phyloP scores from a whole-genome alignment of 2,113 vertebrate species.

The Fregetta grallaria region DNA sequence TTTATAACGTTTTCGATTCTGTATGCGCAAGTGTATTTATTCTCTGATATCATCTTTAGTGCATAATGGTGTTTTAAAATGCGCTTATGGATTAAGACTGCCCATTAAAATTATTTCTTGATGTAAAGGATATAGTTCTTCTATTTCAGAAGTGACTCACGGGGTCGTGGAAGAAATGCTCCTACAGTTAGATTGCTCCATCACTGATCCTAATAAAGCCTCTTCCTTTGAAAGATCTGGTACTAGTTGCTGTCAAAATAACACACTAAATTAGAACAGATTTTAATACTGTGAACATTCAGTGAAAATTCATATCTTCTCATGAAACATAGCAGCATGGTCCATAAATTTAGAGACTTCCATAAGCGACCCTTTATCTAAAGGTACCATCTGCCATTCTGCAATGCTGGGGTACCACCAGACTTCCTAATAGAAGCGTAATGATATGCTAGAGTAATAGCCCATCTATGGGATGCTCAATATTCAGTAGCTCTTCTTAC shows the following conservation, averaged over 20 bases:
- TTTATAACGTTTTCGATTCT: background rate
- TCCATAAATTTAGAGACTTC: background rate
- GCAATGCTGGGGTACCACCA: background rate
- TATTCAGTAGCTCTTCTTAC: slow-evolving; percentile 37
- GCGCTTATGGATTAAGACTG: background rate
- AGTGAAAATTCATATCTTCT: background rate
- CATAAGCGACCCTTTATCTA: background rate
- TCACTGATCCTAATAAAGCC: background rate
- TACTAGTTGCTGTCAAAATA: background rate
- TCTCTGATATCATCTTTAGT: background rate
- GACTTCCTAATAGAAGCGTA: background rate
- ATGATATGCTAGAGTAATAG: background rate
- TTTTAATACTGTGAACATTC: background rate
- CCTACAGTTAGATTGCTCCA: background rate
- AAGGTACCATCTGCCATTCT: background rate
- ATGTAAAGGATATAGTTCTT: background rate
- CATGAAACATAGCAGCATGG: background rate
- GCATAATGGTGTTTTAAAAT: slow-evolving; percentile 7
- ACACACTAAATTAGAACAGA: background rate
- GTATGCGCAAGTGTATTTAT: background rate
- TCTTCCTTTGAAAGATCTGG: background rate
- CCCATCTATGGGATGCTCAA: background rate
- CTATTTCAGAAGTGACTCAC: background rate
- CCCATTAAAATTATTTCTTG: slow-evolving; percentile 14
- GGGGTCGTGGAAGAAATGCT: slow-evolving; percentile 8